Evolutionary conservation across 2,113 vertebrate genomes (phyloP).

Genomic region (Nesoenas mayeri): DNA sequence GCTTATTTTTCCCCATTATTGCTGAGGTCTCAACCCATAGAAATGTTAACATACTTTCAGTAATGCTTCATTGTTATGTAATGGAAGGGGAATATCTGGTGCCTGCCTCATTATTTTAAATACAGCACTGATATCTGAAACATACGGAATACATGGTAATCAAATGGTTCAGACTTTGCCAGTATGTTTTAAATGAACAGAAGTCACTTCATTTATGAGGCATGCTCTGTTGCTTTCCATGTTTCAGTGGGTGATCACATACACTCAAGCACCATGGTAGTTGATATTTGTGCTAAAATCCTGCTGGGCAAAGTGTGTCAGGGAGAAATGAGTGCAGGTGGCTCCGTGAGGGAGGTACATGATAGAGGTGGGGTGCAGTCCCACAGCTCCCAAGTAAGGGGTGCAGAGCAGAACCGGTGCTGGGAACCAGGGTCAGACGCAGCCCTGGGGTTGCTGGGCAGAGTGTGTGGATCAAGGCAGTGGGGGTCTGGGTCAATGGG

Average conservation of each 20-base stretch:
- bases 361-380: fast-evolving
- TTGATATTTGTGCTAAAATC: not conserved
- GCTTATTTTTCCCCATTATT: not conserved
- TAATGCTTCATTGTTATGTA: not conserved
- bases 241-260: not conserved
- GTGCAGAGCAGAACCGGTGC: fast-evolving
- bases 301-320: fast-evolving
- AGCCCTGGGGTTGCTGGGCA: fast-evolving
- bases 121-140: not conserved
- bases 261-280: fast-evolving
- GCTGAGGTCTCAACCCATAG: not conserved
- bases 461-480: not conserved
- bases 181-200: not conserved
- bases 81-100: not conserved
- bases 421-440: not conserved
- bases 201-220: not conserved
- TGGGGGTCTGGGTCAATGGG: fast-evolving
- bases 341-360: not conserved
- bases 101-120: not conserved
- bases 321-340: not conserved
- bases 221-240: not conserved
- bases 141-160: fast-evolving
- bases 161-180: not conserved
- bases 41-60: not conserved
- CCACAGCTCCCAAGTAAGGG: not conserved